Evolutionary conservation across 2,797 vertebrate species (phyloP), one percentile per base, ranked within the genome.

Genomic region (Fringilla coelebs): DNA sequence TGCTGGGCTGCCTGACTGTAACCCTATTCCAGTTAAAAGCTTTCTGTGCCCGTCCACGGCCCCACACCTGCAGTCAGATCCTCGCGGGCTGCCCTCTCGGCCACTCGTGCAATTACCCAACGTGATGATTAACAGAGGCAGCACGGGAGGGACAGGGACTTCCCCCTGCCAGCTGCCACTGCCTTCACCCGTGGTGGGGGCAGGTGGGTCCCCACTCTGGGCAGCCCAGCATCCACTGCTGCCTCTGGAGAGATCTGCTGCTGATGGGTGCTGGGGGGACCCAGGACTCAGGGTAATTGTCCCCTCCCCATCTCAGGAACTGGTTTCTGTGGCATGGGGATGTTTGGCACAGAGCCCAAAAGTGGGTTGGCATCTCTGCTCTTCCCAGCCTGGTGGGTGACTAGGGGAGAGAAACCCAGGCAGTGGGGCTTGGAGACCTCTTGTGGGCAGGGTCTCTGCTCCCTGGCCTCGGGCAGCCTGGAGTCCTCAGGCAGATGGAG

Each of bases 11-110:
- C 94, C 96, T 96, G 82, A 67, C 85, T 95, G 96, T 96, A 97
- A 97, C 94, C 36, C 91, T 96, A 97, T 94, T 96, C 97, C 96
- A 95, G 94, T 97, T 97, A 90, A 97, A 97, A 97, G 96, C 84
- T 63, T 96, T 95, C 93, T 86, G 78, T 34, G 2, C 67, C 40
- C 61, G 0, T 75, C 90, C 82, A 70, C 4, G 0, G 82, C 80
- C 88, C 82, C 94, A 93, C 96, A 97, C 96, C 97, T 97, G 97
- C 85, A 89, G 91, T 43, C 73, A 38, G 34, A 88, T 78, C 52
- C 73, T 87, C 7, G 0, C 24, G 4, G 81, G 93, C 94, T 78
- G 85, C 91, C 49, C 32, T 29, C 82, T 89, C 3, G 17, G 51
- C 89, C 90, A 81, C 77, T 90, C 8, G 10, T 36, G 55, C 94